These are phyloP conservation scores for Pseudotriccus pelzelni DNA, from an alignment of 2,797 vertebrate genomes.

Conservation along the genomic window DNA sequence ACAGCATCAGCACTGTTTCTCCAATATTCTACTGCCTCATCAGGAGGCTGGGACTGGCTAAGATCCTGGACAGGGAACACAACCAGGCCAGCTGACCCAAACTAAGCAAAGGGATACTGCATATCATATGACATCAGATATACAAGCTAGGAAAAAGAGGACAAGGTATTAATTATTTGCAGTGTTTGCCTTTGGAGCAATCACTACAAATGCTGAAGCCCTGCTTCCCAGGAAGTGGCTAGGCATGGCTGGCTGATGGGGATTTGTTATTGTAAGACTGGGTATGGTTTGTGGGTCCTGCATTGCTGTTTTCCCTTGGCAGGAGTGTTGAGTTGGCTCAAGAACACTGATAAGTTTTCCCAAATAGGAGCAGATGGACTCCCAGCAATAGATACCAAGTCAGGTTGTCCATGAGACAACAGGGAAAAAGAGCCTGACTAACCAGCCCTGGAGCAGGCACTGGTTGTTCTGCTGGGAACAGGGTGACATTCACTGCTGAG, in stretches of 20 bases:
- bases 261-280: neutral
- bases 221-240: neutral
- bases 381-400: neutral
- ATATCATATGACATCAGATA: neutral
- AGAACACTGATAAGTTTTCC: neutral
- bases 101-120: neutral
- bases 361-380: neutral
- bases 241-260: neutral
- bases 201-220: neutral
- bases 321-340: neutral
- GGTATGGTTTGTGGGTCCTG: neutral
- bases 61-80: neutral
- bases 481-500: neutral
- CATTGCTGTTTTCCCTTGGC: rapidly evolving
- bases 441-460: neutral
- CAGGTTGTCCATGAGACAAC: neutral
- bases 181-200: neutral
- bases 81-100: neutral
- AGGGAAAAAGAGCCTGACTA: neutral
- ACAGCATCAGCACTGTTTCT: neutral
- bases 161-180: neutral
- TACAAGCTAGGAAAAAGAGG: neutral
- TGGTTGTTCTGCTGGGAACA: neutral
- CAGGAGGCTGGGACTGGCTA: neutral
- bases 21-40: neutral